These are phyloP conservation scores for Zaprionus davidi DNA, from an alignment of 1,140 invertebrate genomes.

Conservation along the genomic window DNA sequence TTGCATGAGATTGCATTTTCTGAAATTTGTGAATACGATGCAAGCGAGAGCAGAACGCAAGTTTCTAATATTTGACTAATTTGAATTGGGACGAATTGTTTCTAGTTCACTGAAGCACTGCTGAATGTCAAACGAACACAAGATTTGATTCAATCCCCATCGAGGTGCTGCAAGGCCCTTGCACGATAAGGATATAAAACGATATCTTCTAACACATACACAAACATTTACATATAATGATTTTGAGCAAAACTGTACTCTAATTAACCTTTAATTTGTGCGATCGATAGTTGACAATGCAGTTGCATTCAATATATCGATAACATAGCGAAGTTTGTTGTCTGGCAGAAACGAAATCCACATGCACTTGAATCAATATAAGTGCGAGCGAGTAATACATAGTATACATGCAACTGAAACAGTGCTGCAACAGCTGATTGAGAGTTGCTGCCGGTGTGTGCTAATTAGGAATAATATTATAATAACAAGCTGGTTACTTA, in stretches of 20 bases:
- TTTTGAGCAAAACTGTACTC: too few species aligned
- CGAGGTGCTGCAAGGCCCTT: constrained; percentile 6
- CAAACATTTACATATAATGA: neutral
- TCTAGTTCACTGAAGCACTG: constrained; percentile 35
- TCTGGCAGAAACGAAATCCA: too few species aligned
- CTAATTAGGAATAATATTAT: too few species aligned
- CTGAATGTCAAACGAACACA: constrained; percentile 27
- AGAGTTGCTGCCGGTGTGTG: too few species aligned
- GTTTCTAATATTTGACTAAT: constrained; percentile 62
- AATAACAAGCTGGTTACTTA: neutral
- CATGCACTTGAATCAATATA: too few species aligned
- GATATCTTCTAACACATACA: neutral
- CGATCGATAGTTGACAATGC: too few species aligned
- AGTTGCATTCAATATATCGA: too few species aligned
- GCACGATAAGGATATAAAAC: neutral
- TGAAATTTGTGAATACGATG: constrained; percentile 39
- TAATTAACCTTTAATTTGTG: too few species aligned
- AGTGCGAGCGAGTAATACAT: too few species aligned
- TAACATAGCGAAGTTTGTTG: too few species aligned
- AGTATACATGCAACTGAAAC: too few species aligned
- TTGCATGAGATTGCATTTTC: constrained; percentile 59
- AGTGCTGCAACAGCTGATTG: too few species aligned
- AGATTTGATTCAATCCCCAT: constrained; percentile 24
- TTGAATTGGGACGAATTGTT: constrained; percentile 58
- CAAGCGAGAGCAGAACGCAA: constrained; percentile 35